Base-by-base conservation (phyloP, 2,888 invertebrate genomes). In the Mesodorylaimus sp. region DNA sequence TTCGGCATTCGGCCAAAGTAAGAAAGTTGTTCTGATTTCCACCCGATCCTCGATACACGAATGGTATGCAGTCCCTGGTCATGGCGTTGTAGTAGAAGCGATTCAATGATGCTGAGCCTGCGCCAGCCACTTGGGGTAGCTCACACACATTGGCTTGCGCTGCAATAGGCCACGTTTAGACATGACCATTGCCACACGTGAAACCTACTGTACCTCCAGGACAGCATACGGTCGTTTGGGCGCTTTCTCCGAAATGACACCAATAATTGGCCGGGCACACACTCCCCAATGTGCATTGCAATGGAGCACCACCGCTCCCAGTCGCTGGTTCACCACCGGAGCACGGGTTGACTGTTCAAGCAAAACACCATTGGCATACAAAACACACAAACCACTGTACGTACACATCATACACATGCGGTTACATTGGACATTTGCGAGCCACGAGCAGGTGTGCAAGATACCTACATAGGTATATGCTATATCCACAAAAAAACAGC, bases 341-440 rank as follows among this genome's bases (percentile, higher is more conserved):
- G 42, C 62, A 62, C 3, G 60, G 60, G 41, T 62, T 61, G 16
- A 55, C 53, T n/a, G n/a, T n/a, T n/a, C n/a, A n/a, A n/a, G n/a
- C n/a, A n/a, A n/a, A n/a, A n/a, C 57, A 56, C 61, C 1, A 58
- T 58, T 0, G 61, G 60, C n/a, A n/a, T n/a, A n/a, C n/a, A n/a
- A n/a, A n/a, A n/a, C n/a, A n/a, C n/a, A n/a, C n/a, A n/a, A n/a
- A n/a, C n/a, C n/a, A n/a, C n/a, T n/a, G n/a, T n/a, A n/a, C n/a
- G n/a, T n/a, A n/a, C n/a, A n/a, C n/a, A n/a, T n/a, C n/a, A n/a
- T n/a, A n/a, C n/a, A n/a, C n/a, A n/a, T n/a, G n/a, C n/a, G n/a
- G n/a, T n/a, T n/a, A n/a, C n/a, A n/a, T n/a, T n/a, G n/a, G n/a
- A n/a, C n/a, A n/a, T n/a, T n/a, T n/a, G n/a, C n/a, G n/a, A n/a